Conservation (phyloP, 2,113 vertebrate genomes). For the Nesogale talazaci region DNA sequence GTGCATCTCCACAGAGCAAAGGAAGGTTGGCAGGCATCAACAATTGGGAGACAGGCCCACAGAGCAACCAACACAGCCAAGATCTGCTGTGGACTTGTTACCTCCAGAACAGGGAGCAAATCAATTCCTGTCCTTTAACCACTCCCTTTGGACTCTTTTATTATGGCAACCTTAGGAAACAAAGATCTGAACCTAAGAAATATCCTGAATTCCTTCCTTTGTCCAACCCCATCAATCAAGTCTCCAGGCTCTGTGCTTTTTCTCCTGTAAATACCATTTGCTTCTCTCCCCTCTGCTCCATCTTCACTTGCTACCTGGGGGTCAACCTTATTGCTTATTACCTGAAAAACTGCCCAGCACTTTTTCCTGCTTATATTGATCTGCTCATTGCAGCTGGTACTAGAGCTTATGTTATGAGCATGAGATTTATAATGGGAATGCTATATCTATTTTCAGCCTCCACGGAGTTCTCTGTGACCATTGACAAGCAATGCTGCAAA, state of each 20-base stretch:
- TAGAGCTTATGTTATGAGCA: too few relatives aligned
- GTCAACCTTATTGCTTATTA: background rate
- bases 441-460: too few relatives aligned
- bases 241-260: background rate
- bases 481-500: too few relatives aligned
- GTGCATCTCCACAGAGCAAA: background rate
- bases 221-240: background rate
- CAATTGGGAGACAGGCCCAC: background rate
- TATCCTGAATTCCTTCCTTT: background rate
- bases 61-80: background rate
- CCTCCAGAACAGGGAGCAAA: background rate
- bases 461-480: too few relatives aligned
- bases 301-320: background rate
- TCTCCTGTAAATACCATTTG: background rate
- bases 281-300: background rate
- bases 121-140: background rate
- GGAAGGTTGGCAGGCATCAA: background rate
- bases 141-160: background rate
- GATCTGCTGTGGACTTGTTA: background rate
- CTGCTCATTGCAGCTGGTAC: background rate
- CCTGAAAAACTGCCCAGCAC: background rate
- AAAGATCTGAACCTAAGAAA: background rate
- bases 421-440: too few relatives aligned
- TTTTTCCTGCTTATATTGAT: background rate
- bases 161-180: background rate